Evolutionary conservation across 2,113 vertebrate genomes (phyloP).

Genomic region (Lanius collurio): DNA sequence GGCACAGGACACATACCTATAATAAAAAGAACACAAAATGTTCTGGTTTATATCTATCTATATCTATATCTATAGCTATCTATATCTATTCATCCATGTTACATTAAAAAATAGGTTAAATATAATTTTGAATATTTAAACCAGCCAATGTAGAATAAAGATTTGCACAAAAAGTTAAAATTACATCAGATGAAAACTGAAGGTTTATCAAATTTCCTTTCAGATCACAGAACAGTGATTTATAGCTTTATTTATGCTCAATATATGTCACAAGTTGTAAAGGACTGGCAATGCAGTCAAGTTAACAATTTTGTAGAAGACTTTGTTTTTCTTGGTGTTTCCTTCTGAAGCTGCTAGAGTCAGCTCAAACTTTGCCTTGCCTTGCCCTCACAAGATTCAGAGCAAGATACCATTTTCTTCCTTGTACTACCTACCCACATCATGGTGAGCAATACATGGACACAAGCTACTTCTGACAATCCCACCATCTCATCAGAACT

Average conservation of each 20-base stretch:
- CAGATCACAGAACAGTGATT: neutral
- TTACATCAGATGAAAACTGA: neutral
- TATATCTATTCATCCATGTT: neutral
- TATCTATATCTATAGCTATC: too few species aligned
- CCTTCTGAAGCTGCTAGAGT: neutral
- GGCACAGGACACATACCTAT: constrained; percentile 91
- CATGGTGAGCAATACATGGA: neutral
- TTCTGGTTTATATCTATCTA: neutral
- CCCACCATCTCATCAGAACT: neutral
- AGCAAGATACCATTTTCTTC: neutral
- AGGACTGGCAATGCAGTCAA: neutral
- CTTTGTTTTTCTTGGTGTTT: neutral
- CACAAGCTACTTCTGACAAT: neutral
- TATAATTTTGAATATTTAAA: neutral
- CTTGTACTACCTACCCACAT: neutral
- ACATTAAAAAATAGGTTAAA: neutral
- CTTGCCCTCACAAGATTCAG: neutral
- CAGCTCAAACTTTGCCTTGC: neutral
- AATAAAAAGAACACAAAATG: constrained; percentile 42
- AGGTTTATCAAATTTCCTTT: neutral
- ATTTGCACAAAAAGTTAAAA: neutral
- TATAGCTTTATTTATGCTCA: neutral
- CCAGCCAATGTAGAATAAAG: neutral
- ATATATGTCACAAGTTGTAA: neutral
- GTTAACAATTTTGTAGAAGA: neutral